Evolutionary conservation across 2,113 vertebrate genomes (phyloP), one percentile per base, ranked within the genome.

Genomic region (Indicator indicator): DNA sequence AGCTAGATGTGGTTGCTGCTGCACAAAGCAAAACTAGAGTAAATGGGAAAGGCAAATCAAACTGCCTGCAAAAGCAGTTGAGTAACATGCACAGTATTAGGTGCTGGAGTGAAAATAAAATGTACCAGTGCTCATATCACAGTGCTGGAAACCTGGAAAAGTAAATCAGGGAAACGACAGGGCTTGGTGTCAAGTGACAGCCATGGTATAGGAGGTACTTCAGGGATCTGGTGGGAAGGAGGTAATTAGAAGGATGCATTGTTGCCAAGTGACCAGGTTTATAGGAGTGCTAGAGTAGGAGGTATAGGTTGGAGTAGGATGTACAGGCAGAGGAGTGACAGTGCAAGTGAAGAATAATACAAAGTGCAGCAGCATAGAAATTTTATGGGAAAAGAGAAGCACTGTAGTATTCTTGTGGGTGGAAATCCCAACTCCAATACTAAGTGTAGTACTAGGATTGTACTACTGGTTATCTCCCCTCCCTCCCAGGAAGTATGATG

Each of bases 231-330:
- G 46, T 28, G 32, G 33, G 71, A 48, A 86, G 58, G 7, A 64
- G n/a, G 4, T 77, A 81, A 71, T 91, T 36, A 38, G 54, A 78
- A 38, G 54, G 46, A 63, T 63, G 58, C 10, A 18, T 48, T 72
- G 77, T 86, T 94, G 86, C 94, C 94, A 96, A 65, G 86, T 24
- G 78, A 81, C 76, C 60, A 72, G 70, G 70, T 81, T 83, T 86
- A 55, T 69, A 55, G 85, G 62, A 90, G 30, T 27, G 58, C 76
- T 69, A 54, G 69, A 87, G 86, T 75, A 36, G 92, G 90, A 92
- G 71, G 80, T 90, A 94, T 62, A 81, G 80, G 40, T 26, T 52
- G 65, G 69, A 89, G 86, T 72, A 36, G 92, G 88, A 92, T 75
- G 86, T 86, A 94, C 62, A 81, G 80, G 44, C 1, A 38, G 83